phyloP scores from a whole-genome alignment of 2,113 vertebrate genomes.

The Propithecus coquereli region DNA sequence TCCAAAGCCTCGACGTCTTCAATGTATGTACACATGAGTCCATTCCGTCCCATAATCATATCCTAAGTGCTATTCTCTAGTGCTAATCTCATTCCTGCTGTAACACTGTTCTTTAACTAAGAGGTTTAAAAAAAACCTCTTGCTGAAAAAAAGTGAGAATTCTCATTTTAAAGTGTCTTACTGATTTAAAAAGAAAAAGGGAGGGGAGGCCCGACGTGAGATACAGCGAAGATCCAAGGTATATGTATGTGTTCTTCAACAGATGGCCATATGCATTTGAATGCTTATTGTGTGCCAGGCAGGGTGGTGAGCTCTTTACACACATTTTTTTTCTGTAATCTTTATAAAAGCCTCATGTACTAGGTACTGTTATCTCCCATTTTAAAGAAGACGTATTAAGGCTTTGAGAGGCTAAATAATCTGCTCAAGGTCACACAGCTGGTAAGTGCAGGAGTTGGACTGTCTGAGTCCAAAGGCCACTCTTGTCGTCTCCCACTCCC shows the following conservation, averaged over 20 bases:
- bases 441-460: background rate
- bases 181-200: background rate
- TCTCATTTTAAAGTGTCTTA: conserved; percentile 39
- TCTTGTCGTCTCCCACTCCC: background rate
- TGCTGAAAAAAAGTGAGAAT: background rate
- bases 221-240: background rate
- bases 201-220: background rate
- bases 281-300: background rate
- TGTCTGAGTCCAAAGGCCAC: background rate
- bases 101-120: background rate
- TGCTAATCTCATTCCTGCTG: background rate
- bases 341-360: background rate
- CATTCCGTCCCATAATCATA: background rate
- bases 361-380: background rate
- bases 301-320: background rate
- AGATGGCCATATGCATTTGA: background rate
- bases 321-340: background rate
- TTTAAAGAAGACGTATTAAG: background rate
- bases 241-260: background rate
- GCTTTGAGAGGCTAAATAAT: background rate
- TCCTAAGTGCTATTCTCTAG: background rate
- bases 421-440: background rate
- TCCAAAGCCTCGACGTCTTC: background rate
- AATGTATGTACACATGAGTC: too few species aligned
- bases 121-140: background rate